Conservation (phyloP, 2,888 invertebrate species). For the Aethes cnicana region DNA sequence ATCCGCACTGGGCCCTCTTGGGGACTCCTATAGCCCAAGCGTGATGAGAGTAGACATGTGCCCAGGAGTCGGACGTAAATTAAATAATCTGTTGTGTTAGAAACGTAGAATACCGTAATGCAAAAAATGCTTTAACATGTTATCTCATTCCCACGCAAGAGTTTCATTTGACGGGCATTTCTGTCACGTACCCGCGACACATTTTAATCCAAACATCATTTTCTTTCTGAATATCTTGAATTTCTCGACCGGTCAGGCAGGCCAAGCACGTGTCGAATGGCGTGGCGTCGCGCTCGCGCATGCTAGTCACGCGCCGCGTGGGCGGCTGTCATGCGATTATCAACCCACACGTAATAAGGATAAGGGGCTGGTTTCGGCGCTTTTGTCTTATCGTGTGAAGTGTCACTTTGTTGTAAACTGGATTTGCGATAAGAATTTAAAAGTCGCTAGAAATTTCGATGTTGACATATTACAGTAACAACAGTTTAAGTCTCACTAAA, state of each 20-base stretch:
- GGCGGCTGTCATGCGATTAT: slow-evolving; percentile 1
- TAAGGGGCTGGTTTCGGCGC: not conserved
- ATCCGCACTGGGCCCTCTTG: too few species aligned
- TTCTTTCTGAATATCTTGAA: slow-evolving; percentile 15
- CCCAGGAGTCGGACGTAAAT: too few species aligned
- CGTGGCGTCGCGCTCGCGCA: not conserved
- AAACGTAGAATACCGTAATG: too few species aligned
- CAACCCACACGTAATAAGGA: not conserved
- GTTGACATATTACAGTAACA: too few species aligned
- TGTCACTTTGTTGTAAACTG: slow-evolving; percentile 5
- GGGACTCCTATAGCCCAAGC: too few species aligned
- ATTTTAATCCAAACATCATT: slow-evolving; percentile 15
- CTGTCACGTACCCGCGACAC: slow-evolving; percentile 8
- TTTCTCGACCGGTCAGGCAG: slow-evolving; percentile 5
- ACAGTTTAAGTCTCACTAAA: too few species aligned
- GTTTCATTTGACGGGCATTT: not conserved
- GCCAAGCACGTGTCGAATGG: slow-evolving; percentile 17
- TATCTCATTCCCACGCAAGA: not conserved
- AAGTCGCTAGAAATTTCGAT: not conserved
- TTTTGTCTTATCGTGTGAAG: slow-evolving; percentile 8
- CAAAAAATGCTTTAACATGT: too few species aligned
- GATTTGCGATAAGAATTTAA: slow-evolving; percentile 14
- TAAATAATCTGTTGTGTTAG: too few species aligned
- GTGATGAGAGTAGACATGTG: too few species aligned
- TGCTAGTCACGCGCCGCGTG: not conserved